These are phyloP conservation scores for Volucella inanis DNA, from an alignment of 2,888 invertebrate species.

Conservation along the genomic window DNA sequence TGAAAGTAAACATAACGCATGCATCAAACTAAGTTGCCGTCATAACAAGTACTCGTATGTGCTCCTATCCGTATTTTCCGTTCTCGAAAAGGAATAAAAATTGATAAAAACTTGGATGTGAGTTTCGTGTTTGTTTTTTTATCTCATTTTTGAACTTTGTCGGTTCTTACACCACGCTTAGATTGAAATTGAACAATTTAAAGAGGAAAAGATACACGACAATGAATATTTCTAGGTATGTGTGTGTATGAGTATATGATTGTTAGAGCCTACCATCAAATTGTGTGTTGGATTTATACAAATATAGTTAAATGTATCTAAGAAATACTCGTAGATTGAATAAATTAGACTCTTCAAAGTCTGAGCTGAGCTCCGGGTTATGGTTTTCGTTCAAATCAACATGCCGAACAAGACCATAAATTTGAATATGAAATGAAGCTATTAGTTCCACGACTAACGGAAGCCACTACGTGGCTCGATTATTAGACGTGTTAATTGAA, in stretches of 20 bases:
- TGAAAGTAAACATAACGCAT: constrained; percentile 43
- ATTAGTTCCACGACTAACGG: constrained; percentile 55
- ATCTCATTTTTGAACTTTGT: neutral
- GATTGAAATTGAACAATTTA: neutral
- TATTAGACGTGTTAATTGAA: constrained; percentile 73
- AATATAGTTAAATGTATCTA: neutral
- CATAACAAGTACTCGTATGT: too few species aligned
- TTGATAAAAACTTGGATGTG: constrained; percentile 24
- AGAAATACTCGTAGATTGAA: constrained; percentile 18
- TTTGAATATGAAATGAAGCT: constrained; percentile 62
- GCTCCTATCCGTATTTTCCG: neutral
- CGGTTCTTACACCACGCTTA: neutral
- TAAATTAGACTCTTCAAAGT: constrained; percentile 43
- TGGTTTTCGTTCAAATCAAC: neutral
- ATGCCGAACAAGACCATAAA: constrained; percentile 33
- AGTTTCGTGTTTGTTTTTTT: neutral
- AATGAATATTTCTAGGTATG: too few species aligned
- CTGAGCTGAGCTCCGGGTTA: constrained; percentile 13
- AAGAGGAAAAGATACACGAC: neutral
- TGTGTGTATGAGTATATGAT: too few species aligned
- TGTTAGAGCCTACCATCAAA: too few species aligned
- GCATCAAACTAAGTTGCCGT: constrained; percentile 26
- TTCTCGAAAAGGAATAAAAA: constrained; percentile 24
- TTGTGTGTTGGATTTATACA: too few species aligned
- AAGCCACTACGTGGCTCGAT: constrained; percentile 55